These are phyloP conservation scores for Antheraea assamensis DNA, from an alignment of 2,888 invertebrate genomes.

Conservation along the genomic window DNA sequence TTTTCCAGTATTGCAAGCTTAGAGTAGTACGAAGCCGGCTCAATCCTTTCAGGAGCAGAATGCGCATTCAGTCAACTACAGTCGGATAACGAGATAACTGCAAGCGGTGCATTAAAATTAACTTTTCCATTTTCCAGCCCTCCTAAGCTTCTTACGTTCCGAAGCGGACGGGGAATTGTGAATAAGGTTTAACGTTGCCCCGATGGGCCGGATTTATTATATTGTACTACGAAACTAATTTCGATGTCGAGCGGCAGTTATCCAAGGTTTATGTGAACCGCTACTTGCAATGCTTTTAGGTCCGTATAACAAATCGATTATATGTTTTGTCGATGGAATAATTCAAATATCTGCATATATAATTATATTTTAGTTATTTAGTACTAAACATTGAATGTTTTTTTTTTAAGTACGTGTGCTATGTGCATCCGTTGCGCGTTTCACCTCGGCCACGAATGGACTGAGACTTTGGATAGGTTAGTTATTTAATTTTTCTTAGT, in stretches of 20 bases:
- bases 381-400: neutral
- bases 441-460: too few relatives aligned
- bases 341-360: neutral
- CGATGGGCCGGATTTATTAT: slow-evolving; percentile 17
- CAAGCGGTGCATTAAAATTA: slow-evolving; percentile 47
- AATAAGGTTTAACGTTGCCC: slow-evolving; percentile 20
- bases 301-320: slow-evolving; percentile 5
- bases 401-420: too few relatives aligned
- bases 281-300: slow-evolving; percentile 3
- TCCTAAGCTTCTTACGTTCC: slow-evolving; percentile 39
- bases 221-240: slow-evolving; percentile 12
- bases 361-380: neutral
- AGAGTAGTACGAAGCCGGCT: neutral
- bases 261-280: slow-evolving; percentile 4
- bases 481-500: too few relatives aligned
- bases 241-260: slow-evolving; percentile 13
- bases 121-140: slow-evolving; percentile 51
- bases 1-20: neutral
- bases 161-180: slow-evolving; percentile 26
- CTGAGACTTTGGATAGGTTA: too few relatives aligned
- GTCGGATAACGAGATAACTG: slow-evolving; percentile 46
- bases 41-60: slow-evolving; percentile 14
- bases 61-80: slow-evolving; percentile 23
- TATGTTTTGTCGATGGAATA: neutral
- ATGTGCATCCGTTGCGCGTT: too few relatives aligned